Evolutionary conservation across 2,113 vertebrate species (phyloP).

Genomic region (Actenoides hombroni): DNA sequence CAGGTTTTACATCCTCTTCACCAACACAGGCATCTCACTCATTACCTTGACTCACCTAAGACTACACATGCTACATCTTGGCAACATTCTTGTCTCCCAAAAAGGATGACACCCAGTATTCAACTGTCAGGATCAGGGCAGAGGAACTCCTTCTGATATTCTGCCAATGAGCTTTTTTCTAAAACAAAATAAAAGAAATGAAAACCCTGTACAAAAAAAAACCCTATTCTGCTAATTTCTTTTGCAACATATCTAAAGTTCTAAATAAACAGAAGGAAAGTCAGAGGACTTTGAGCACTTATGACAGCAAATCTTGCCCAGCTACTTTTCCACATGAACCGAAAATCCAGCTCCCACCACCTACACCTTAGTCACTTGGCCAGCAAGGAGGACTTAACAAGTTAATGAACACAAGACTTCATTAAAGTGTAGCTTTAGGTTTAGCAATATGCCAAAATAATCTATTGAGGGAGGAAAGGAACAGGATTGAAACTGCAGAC

Average conservation of each 20-base stretch:
- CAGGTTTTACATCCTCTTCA: neutral
- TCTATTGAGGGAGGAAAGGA: neutral
- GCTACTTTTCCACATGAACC: neutral
- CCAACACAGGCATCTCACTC: neutral
- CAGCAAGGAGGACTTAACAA: neutral
- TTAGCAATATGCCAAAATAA: neutral
- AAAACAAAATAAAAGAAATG: neutral
- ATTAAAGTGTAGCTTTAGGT: neutral
- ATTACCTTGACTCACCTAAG: neutral
- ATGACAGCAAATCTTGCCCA: neutral
- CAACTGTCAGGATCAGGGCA: neutral
- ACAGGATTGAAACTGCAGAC: neutral
- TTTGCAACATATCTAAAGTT: neutral
- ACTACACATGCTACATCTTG: neutral
- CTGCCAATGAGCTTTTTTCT: neutral
- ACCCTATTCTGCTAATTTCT: neutral
- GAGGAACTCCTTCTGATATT: neutral
- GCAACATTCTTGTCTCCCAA: neutral
- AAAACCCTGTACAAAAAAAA: rapidly evolving
- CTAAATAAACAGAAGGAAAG: neutral
- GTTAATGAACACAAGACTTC: neutral
- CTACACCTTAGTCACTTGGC: neutral
- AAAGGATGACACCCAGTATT: neutral
- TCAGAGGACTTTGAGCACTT: neutral
- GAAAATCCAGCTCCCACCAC: neutral